Conservation (phyloP, 2,113 vertebrate species). For the Ailuropoda melanoleuca region DNA sequence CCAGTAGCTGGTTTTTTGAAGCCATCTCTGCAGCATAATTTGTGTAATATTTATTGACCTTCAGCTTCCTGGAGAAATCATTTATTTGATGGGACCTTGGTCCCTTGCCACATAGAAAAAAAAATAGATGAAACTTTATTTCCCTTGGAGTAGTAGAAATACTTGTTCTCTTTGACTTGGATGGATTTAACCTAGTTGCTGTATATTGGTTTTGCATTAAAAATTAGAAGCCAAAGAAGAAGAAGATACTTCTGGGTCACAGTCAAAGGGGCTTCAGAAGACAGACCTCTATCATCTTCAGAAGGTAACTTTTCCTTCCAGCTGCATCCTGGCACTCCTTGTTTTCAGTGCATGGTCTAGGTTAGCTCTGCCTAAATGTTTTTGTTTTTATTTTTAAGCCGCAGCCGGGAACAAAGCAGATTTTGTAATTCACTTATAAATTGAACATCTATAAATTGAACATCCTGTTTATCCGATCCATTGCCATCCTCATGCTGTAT, state of each 20-base stretch:
- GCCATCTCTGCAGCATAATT: slow-evolving; percentile 7
- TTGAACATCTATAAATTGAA: slow-evolving; percentile 53
- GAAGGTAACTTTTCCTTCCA: slow-evolving; percentile 87
- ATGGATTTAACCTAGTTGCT: slow-evolving; percentile 41
- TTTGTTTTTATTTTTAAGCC: slow-evolving; percentile 57
- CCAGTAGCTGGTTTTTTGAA: slow-evolving; percentile 51
- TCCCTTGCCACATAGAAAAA: neutral
- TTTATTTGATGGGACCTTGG: slow-evolving; percentile 46
- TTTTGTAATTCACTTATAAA: slow-evolving; percentile 69
- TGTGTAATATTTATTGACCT: slow-evolving; percentile 18
- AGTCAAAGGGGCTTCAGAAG: slow-evolving; percentile 90
- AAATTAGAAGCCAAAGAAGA: slow-evolving; percentile 79
- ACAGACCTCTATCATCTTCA: slow-evolving; percentile 97
- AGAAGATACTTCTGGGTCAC: slow-evolving; percentile 81
- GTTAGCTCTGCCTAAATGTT: slow-evolving; percentile 56
- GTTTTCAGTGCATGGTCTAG: neutral
- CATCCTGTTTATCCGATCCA: slow-evolving; percentile 34
- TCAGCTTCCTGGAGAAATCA: neutral
- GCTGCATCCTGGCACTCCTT: neutral
- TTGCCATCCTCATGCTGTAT: neutral
- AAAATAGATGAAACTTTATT: neutral
- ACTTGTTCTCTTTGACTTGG: slow-evolving; percentile 40
- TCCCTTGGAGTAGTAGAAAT: slow-evolving; percentile 43
- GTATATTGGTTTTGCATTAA: slow-evolving; percentile 71
- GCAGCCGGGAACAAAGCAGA: slow-evolving; percentile 26